Conservation (phyloP, 2,113 vertebrate genomes). For the Coreoperca whiteheadi region DNA sequence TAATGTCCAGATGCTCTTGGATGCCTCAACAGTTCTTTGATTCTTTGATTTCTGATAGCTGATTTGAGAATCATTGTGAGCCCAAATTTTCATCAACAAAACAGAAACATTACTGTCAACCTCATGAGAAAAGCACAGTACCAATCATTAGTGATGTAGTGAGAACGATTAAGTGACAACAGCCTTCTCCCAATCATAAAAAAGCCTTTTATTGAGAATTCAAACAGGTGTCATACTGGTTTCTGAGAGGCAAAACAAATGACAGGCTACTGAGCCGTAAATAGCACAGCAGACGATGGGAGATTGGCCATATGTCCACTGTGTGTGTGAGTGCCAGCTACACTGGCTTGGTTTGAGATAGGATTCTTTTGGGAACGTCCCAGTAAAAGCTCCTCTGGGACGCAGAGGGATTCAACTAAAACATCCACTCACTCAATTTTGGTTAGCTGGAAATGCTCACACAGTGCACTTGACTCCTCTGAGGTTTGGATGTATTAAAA, state of each 20-base stretch:
- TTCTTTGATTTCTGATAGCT: conserved; percentile 50
- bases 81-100: conserved; percentile 47
- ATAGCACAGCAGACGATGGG: conserved; percentile 81
- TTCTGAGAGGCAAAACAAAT: conserved; percentile 76
- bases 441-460: conserved; percentile 49
- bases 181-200: conserved; percentile 68
- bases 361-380: conserved; percentile 75
- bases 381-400: conserved; percentile 79
- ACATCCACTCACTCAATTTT: conserved; percentile 56
- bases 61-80: conserved; percentile 55
- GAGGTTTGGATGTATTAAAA: conserved; percentile 54
- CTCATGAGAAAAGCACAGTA: conserved; percentile 44
- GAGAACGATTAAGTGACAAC: conserved; percentile 66
- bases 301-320: conserved; percentile 82
- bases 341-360: conserved; percentile 70
- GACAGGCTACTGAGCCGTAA: conserved; percentile 81
- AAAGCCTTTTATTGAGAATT: conserved; percentile 79
- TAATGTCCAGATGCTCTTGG: conserved; percentile 45
- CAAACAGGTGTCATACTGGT: conserved; percentile 84
- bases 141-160: conserved; percentile 60
- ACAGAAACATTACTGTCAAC: conserved; percentile 38
- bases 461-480: conserved; percentile 42
- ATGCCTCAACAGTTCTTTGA: conserved; percentile 49
- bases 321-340: conserved; percentile 69
- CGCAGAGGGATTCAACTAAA: conserved; percentile 46